A percentile compares a stretch with the other conserved stretches of the same genome.
These are phyloP conservation scores for Brachycybe producta DNA, from an alignment of 2,888 invertebrate genomes.

Conservation along the genomic window DNA sequence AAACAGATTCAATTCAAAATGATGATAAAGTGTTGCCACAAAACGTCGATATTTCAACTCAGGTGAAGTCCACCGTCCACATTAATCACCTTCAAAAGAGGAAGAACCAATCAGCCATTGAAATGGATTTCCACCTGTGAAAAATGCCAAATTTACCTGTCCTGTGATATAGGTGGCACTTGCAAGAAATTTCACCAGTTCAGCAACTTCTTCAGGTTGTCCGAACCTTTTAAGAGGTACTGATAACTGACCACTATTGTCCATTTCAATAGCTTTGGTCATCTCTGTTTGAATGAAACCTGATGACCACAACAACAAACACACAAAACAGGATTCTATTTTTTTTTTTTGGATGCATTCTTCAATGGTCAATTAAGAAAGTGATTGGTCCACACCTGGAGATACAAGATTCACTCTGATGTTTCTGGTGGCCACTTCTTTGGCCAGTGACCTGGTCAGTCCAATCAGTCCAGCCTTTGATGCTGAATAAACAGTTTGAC, in stretches of 20 bases:
- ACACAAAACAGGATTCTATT: background rate
- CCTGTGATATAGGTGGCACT: conserved; percentile 1
- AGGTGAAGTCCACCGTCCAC: too few relatives aligned
- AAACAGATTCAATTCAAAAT: too few relatives aligned
- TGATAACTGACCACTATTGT: background rate
- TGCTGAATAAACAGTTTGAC: background rate
- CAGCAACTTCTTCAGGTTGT: background rate
- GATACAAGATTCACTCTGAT: background rate
- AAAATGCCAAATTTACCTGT: background rate
- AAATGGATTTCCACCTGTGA: too few relatives aligned
- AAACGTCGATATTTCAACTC: too few relatives aligned
- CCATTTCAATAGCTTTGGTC: background rate
- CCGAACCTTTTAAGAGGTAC: background rate
- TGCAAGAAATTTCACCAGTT: background rate
- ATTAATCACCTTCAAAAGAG: too few relatives aligned
- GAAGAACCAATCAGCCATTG: too few relatives aligned
- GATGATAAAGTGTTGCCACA: too few relatives aligned
- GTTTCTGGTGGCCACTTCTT: background rate
- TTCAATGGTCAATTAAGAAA: background rate
- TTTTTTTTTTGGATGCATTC: background rate
- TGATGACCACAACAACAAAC: background rate
- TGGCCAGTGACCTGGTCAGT: background rate
- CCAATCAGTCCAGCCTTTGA: background rate
- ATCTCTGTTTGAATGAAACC: conserved; percentile 9
- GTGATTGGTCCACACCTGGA: background rate